These are phyloP conservation scores for Pundamilia nyererei DNA, from an alignment of 2,113 vertebrate species.

Conservation along the genomic window DNA sequence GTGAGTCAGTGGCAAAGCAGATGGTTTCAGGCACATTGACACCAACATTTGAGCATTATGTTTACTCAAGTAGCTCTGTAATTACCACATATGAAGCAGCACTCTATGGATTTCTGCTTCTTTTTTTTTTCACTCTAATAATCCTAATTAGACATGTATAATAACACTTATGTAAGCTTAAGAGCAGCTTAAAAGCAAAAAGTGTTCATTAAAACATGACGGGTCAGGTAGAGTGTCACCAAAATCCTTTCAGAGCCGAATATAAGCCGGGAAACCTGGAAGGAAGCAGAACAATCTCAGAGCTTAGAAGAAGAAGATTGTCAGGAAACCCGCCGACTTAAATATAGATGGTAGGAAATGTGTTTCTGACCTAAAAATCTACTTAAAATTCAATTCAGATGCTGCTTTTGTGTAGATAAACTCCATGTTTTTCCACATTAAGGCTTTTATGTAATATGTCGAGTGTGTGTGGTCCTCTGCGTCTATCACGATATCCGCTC, in stretches of 20 bases:
- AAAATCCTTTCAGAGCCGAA: neutral
- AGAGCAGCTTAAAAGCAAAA: neutral
- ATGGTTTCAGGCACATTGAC: neutral
- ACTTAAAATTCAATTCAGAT: neutral
- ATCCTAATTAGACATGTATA: neutral
- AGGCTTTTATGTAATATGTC: neutral
- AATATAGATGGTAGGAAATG: neutral
- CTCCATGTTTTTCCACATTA: neutral
- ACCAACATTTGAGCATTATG: neutral
- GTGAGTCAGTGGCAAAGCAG: constrained; percentile 36
- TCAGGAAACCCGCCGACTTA: neutral
- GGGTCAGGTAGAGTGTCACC: neutral
- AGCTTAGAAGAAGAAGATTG: neutral
- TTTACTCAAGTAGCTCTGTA: neutral
- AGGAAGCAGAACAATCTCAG: constrained; percentile 39
- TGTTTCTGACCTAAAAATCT: neutral
- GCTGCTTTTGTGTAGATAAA: neutral
- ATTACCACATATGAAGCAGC: neutral
- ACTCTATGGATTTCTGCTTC: neutral
- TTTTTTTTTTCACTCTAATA: neutral
- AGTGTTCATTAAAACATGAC: neutral
- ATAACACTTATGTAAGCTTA: neutral
- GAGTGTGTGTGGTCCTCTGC: neutral
- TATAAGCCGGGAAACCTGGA: neutral
- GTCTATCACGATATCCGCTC: neutral